Base-by-base conservation (phyloP, 2,113 vertebrate species). In the Coptodon bakossiorum region DNA sequence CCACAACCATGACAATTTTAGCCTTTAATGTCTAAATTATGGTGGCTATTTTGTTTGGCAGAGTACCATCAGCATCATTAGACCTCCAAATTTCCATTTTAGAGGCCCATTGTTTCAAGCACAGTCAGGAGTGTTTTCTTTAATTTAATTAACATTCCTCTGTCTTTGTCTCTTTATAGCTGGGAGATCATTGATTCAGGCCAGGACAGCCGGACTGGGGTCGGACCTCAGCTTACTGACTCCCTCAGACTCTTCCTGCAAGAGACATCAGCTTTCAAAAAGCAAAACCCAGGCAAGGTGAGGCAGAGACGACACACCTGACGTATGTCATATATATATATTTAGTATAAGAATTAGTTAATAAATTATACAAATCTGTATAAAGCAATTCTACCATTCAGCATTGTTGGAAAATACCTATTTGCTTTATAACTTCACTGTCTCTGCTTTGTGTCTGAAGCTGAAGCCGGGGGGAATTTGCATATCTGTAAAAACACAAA, bases 281-380 rank as follows among this genome's bases (percentile, higher is more conserved):
- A 99, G 94, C 98, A 99, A 92, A 99, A 98, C 91, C 99, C 99
- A 7, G 99, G 99, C 86, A 99, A 99, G 98, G 99, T 97, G 96
- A 97, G 93, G 19, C 24, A 11, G 56, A 83, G 12, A 12, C 1
- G 2, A 6, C 12, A n/a, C 0, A n/a, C 6, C n/a, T 2, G n/a
- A n/a, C n/a, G n/a, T n/a, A n/a, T n/a, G n/a, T n/a, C n/a, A 5
- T 43, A 43, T 48, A 12, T 14, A 29, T 56, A 16, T 50, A 57
- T 1, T 4, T 19, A 10, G 9, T 34, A 19, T 34, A 63, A 19
- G 3, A 63, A 19, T 34, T 34, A 19, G 2, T 63, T 34, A 63
- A 63, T 63, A 63, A 63, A 63, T 34, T 19, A 63, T 63, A 19
- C 16, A 63, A 34, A 63, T 63, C 0, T 63, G 29, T 63, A 2